Base-by-base conservation (phyloP, 2,888 invertebrate genomes). In the Lampropteryx suffumata region DNA sequence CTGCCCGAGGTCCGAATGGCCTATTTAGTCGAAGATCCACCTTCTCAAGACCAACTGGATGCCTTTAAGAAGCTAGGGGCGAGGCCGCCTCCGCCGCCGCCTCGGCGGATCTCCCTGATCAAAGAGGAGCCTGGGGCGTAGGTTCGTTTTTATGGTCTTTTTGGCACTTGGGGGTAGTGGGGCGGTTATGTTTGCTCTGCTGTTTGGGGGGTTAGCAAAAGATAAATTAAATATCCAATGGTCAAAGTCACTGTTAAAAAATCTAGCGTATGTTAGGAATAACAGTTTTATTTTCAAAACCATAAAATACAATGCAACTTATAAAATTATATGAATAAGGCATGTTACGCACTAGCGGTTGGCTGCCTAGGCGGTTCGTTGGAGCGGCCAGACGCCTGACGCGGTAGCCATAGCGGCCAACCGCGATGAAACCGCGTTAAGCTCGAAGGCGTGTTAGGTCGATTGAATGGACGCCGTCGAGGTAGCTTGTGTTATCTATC, bases 1-100 rank as follows among this genome's bases (percentile, higher is more conserved):
- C 83, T 86, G 62, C 86, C 89, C 1, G 79, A 82, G 54, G 87
- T 86, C 46, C 67, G 84, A 36, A 82, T 76, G 28, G 87, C 87
- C 13, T 69, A 67, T 49, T 72, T 85, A 41, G 76, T 85, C 9
- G 58, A 61, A 33, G 76, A 73, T 11, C 69, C 63, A 37, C 66
- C 51, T 1, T 7, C 45, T 5, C 10, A 28, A 11, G 51, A 53
- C n/a, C 34, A 26, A 10, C 54, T 42, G 37, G 55, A 42, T 12
- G 61, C 17, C 1, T 29, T 28, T 8, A 36, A 37, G 51, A 51
- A 71, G 77, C 72, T 67, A 10, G 26, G 24, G 6, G 13, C 11
- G 69, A 57, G 79, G 58, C 76, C 83, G 33, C 85, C 84, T 45
- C 79, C 82, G 59, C 89, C 89, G 65, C 88, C 88, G 62, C 89